These are phyloP conservation scores for Synanthedon vespiformis DNA, from an alignment of 2,888 invertebrate species.

Conservation along the genomic window DNA sequence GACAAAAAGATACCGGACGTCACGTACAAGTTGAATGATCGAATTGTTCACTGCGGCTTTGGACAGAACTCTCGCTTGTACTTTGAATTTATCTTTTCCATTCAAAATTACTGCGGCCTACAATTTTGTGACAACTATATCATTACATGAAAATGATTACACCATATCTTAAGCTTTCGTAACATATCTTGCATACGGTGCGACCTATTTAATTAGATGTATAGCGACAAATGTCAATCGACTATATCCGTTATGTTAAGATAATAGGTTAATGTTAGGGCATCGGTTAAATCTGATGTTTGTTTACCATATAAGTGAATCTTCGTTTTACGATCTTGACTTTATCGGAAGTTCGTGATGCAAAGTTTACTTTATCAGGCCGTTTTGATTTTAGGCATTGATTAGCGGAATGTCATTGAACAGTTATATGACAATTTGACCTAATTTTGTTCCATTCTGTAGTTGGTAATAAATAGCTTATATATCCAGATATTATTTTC, in stretches of 20 bases:
- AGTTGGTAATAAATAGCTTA: not conserved
- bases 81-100: not conserved
- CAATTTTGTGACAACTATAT: not conserved
- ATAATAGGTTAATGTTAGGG: conserved; percentile 13
- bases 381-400: not conserved
- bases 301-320: conserved; percentile 48
- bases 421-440: conserved; percentile 3
- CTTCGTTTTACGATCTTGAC: conserved; percentile 49
- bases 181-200: too few species aligned
- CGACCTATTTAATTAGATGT: too few species aligned
- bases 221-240: too few species aligned
- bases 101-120: not conserved
- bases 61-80: conserved; percentile 8
- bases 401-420: too few species aligned
- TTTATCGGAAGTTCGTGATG: conserved; percentile 45
- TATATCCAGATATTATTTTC: not conserved
- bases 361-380: conserved; percentile 10
- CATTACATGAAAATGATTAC: not conserved
- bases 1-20: conserved; percentile 41
- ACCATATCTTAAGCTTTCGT: too few species aligned
- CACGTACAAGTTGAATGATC: conserved; percentile 60
- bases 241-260: conserved; percentile 10
- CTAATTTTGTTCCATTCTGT: not conserved
- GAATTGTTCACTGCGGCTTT: conserved; percentile 35
- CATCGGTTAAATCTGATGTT: conserved; percentile 29